These are phyloP conservation scores for Rhodophaea formosa DNA, from an alignment of 2,888 invertebrate species.

Conservation along the genomic window DNA sequence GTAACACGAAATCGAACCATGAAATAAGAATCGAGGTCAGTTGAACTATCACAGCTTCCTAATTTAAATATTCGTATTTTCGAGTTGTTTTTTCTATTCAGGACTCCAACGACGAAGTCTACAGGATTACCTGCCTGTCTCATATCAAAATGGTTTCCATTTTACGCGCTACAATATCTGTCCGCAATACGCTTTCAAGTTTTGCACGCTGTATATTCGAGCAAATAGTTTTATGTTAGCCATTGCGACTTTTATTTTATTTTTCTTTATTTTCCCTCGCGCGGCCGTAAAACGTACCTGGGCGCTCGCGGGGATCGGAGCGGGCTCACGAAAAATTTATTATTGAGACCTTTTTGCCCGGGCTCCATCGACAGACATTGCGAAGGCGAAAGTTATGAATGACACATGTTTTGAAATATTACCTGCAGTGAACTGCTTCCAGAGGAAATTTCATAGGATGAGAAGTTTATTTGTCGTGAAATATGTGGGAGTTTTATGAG, in stretches of 20 bases:
- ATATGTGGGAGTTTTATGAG: conserved; percentile 79
- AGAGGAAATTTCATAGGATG: conserved; percentile 73
- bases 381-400: conserved; percentile 81
- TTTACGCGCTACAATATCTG: conserved; percentile 39
- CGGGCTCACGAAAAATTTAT: conserved; percentile 79
- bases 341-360: conserved; percentile 79
- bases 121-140: not conserved
- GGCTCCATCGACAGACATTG: conserved; percentile 80
- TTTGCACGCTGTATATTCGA: conserved; percentile 60
- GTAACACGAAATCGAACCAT: conserved; percentile 13
- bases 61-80: conserved; percentile 18
- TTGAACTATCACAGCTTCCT: conserved; percentile 14
- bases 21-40: conserved; percentile 19
- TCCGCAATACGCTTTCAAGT: conserved; percentile 53
- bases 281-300: conserved; percentile 80
- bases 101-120: not conserved
- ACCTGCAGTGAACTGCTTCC: conserved; percentile 76
- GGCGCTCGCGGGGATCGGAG: conserved; percentile 74
- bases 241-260: conserved; percentile 81
- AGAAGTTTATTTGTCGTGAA: conserved; percentile 80
- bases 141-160: conserved; percentile 34
- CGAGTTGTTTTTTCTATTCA: conserved; percentile 5
- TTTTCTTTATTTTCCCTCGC: conserved; percentile 80
- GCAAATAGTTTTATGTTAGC: conserved; percentile 78
- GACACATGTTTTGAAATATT: conserved; percentile 82